phyloP scores from a whole-genome alignment of 2,797 vertebrate species.

The Sebastolobus altivelis region DNA sequence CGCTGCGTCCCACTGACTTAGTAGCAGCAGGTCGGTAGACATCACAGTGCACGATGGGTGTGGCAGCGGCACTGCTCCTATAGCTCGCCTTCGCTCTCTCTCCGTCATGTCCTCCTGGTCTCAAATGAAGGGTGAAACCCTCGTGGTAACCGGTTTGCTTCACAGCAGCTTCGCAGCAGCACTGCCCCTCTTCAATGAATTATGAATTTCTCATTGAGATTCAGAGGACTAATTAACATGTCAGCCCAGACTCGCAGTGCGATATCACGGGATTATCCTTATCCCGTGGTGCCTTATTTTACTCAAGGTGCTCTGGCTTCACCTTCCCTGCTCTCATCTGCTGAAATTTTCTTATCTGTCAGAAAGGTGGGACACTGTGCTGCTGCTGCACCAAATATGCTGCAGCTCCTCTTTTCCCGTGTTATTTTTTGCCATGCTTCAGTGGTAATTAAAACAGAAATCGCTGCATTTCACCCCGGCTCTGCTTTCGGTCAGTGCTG shows the following conservation, averaged over 20 bases:
- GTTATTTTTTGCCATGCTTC: constrained; percentile 23
- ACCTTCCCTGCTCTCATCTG: constrained; percentile 42
- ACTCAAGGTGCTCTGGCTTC: constrained; percentile 36
- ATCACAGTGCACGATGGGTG: constrained; percentile 57
- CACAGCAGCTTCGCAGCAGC: constrained; percentile 44
- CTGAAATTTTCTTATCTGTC: constrained; percentile 22
- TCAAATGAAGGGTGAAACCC: constrained; percentile 58
- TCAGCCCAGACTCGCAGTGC: constrained; percentile 45
- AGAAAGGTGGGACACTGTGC: not conserved
- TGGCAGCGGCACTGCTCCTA: constrained; percentile 31
- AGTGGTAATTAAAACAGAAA: constrained; percentile 53
- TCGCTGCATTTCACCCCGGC: constrained; percentile 15
- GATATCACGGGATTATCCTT: constrained; percentile 63
- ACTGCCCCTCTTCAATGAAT: constrained; percentile 69
- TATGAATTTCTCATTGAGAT: constrained; percentile 82
- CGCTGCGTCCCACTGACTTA: constrained; percentile 20
- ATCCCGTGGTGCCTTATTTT: constrained; percentile 54
- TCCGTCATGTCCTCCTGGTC: constrained; percentile 59
- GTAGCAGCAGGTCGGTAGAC: constrained; percentile 41
- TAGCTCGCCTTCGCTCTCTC: constrained; percentile 32
- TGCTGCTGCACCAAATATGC: constrained; percentile 2
- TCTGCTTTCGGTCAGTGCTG: constrained; percentile 1
- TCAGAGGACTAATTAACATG: constrained; percentile 75
- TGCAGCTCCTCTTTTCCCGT: not conserved
- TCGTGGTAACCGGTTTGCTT: constrained; percentile 43